Percentiles rank a stretch among this genome's conserved stretches.
phyloP scores from a whole-genome alignment of 2,888 invertebrate genomes.

The Corbicula japonica region DNA sequence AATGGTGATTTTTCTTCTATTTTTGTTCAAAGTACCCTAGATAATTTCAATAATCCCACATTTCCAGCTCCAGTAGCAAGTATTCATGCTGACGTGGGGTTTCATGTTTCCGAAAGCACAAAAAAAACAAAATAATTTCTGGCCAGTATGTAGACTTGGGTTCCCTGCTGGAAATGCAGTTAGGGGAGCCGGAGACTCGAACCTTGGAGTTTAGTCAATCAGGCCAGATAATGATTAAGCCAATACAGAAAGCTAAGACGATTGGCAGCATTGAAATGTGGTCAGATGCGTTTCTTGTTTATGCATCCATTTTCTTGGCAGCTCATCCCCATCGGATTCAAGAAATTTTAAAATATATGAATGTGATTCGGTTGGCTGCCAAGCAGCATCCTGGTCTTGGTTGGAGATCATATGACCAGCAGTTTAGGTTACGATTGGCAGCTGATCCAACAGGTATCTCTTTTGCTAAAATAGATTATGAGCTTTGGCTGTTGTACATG shows the following conservation, averaged over 20 bases:
- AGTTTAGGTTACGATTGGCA: constrained; percentile 1
- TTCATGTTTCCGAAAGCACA: background rate
- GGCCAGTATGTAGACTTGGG: constrained; percentile 3
- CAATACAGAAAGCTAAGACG: background rate
- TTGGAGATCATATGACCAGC: constrained; percentile 19
- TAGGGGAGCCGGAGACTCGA: background rate
- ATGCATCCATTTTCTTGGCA: background rate
- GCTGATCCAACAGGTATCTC: background rate
- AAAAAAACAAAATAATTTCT: background rate
- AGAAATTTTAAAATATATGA: constrained; percentile 17
- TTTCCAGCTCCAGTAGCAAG: too few species aligned
- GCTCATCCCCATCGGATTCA: background rate
- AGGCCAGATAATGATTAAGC: background rate
- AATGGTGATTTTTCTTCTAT: too few species aligned
- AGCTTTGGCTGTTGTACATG: constrained; percentile 10
- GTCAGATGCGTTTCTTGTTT: constrained; percentile 5
- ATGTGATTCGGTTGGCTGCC: background rate
- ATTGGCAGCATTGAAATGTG: background rate
- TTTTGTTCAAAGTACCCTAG: too few species aligned
- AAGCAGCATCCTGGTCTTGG: background rate
- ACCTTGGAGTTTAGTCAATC: background rate
- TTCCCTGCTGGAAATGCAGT: background rate
- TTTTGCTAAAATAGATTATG: background rate
- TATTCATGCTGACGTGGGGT: too few species aligned
- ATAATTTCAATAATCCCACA: too few species aligned